Base-by-base conservation (phyloP, 2,113 vertebrate species). In the Camelus bactrianus region DNA sequence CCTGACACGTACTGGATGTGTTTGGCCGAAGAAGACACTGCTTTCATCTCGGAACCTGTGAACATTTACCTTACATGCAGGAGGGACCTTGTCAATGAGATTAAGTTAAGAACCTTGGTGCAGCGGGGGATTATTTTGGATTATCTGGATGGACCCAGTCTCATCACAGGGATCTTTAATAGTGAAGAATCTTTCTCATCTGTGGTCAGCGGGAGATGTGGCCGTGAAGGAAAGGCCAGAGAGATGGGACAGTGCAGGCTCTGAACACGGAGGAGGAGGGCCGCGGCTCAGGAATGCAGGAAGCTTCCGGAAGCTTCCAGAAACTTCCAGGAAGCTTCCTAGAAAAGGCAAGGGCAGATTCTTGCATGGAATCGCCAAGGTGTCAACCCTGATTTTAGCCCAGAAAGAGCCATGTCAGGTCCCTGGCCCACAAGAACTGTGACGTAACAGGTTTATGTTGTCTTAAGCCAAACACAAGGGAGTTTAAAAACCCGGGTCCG, bases 401-500 rank as follows among this genome's bases (percentile, higher is more conserved):
- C 54, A 56, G 3, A 32, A 73, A 62, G 62, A 28, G 6, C 58
- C 16, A 19, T 8, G 11, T 35, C 20, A 64, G 77, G 65, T 5
- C 38, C 58, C 10, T 4, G 19, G n/a, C 42, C 24, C 15, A 32
- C 20, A 50, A 50, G 64, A 48, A n/a, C 58, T 38, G 11, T 67
- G 60, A 46, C 42, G 22, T 30, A 62, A 84, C 20, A 73, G 22
- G 22, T 22, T 11, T 60, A 4, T 52, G n/a, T 24, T 54, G 5
- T 46, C 64, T 16, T 52, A 72, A 77, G 75, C 67, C 35, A 38
- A 24, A n/a, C 11, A 16, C 1, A 2, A 0, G 14, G 38, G 35
- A 3, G 5, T 16, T 19, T 22, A 38, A 64, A 62, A 38, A 0
- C 17, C 64, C 4, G 0, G 0, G 16, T 60, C 52, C 52, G 7